Conservation (phyloP, 2,888 invertebrate species). For the Synanthedon vespiformis region DNA sequence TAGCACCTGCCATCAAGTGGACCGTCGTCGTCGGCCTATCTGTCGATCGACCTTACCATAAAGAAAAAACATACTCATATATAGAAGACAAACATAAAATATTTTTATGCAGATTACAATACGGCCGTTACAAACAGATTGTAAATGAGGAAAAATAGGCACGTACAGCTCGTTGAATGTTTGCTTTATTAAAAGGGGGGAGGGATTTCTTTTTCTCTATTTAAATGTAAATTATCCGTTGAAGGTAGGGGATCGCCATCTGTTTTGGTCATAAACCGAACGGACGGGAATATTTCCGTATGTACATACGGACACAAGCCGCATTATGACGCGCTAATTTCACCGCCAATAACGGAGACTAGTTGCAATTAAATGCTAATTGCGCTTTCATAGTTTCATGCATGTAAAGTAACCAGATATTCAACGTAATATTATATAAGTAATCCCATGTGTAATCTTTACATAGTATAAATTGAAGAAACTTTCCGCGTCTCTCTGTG, state of each 20-base stretch:
- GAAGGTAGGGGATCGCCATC: slow-evolving; percentile 17
- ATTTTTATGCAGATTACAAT: too few relatives aligned
- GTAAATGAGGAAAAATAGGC: slow-evolving; percentile 2
- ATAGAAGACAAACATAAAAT: too few relatives aligned
- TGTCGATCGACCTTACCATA: too few relatives aligned
- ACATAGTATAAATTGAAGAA: too few relatives aligned
- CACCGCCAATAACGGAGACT: slow-evolving; percentile 1
- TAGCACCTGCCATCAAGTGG: too few relatives aligned
- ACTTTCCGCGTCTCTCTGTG: too few relatives aligned
- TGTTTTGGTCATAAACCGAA: slow-evolving; percentile 20
- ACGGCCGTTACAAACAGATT: not conserved
- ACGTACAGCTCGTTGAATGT: slow-evolving; percentile 6
- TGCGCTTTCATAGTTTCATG: too few relatives aligned
- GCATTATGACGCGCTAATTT: slow-evolving; percentile 4
- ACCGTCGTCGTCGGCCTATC: too few relatives aligned
- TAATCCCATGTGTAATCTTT: too few relatives aligned
- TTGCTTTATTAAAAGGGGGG: slow-evolving; percentile 19
- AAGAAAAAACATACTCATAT: too few relatives aligned
- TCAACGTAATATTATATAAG: too few relatives aligned
- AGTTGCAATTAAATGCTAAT: not conserved
- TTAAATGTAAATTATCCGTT: slow-evolving; percentile 36
- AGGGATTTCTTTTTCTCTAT: slow-evolving; percentile 21
- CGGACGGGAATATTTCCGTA: slow-evolving; percentile 23
- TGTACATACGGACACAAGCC: slow-evolving; percentile 16
- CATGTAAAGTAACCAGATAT: too few relatives aligned